These are phyloP conservation scores for Oxyruncus cristatus DNA, from an alignment of 2,113 vertebrate species.

Conservation along the genomic window DNA sequence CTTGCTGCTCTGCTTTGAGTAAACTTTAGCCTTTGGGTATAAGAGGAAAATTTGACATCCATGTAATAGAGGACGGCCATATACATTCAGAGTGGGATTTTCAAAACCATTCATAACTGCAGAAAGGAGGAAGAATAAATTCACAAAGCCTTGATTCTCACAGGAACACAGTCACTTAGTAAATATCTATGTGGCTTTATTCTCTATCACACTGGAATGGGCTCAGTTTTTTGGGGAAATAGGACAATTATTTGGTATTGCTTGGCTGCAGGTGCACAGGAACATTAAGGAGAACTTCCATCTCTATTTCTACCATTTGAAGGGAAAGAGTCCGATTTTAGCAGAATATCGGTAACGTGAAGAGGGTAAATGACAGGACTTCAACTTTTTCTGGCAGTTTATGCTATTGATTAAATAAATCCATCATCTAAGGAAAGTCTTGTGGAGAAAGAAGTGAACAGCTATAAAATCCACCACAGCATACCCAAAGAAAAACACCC, in stretches of 20 bases:
- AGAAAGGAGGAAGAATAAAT: background rate
- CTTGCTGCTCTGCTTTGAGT: constrained; percentile 49
- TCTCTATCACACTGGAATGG: background rate
- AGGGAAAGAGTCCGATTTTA: background rate
- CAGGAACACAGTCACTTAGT: background rate
- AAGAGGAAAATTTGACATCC: constrained; percentile 25
- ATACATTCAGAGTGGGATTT: background rate
- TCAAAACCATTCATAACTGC: background rate
- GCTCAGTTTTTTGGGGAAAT: background rate
- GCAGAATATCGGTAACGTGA: background rate
- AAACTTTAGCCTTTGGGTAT: constrained; percentile 22
- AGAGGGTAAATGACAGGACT: background rate
- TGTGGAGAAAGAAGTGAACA: too few species aligned
- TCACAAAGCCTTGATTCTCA: background rate
- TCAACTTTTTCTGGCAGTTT: background rate
- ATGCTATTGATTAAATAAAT: background rate
- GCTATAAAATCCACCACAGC: background rate
- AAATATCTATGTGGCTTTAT: background rate
- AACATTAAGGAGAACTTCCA: background rate
- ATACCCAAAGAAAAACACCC: background rate
- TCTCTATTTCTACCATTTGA: background rate
- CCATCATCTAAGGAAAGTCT: too few species aligned
- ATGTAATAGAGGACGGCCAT: constrained; percentile 21
- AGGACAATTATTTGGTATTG: background rate
- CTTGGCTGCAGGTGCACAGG: background rate